Base-by-base conservation (phyloP, 2,113 vertebrate genomes). In the Ceratotherium simum region DNA sequence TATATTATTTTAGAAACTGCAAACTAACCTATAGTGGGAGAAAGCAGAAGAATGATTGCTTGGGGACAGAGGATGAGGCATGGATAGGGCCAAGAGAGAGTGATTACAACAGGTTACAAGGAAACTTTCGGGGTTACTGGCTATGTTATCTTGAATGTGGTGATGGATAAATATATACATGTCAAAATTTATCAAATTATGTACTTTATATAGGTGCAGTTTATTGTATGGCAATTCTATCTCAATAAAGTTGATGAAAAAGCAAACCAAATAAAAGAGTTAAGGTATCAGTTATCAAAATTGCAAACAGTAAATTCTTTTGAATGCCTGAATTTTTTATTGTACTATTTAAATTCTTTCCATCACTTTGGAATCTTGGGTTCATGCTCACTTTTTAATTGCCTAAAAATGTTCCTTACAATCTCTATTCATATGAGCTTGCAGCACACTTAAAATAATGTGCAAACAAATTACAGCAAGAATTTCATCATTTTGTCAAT, bases 401-500 rank as follows among this genome's bases (percentile, higher is more conserved):
- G 81, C 46, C 33, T 83, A 67, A 76, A 89, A 92, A 51, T 83
- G 21, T 96, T 96, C 29, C 25, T 70, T 80, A 70, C 27, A 90
- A 84, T 87, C 13, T 89, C 64, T 93, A 67, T 90, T 96, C 75
- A 58, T 81, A 62, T 85, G 23, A 80, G 70, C 8, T 93, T 85
- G 33, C 73, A 88, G 31, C 67, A 70, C 82, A 65, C 73, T 95
- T 97, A 90, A 97, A 97, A 90, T 90, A 95, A 98, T 84, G 54
- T 97, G 69, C 75, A 95, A 92, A 80, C 51, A 93, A 95, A 96
- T 94, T 96, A 95, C 46, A 88, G 69, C 21, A 80, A 95, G 54
- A 95, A 62, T 18, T 82, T 88, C 54, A 84, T 90, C 62, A 93
- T 94, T 94, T 87, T 91, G 58, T 95, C 93, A 92, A 83, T 87